Evolutionary conservation across 1,140 invertebrate species (phyloP).

Genomic region (Pseudomyrmex cubaensis): DNA sequence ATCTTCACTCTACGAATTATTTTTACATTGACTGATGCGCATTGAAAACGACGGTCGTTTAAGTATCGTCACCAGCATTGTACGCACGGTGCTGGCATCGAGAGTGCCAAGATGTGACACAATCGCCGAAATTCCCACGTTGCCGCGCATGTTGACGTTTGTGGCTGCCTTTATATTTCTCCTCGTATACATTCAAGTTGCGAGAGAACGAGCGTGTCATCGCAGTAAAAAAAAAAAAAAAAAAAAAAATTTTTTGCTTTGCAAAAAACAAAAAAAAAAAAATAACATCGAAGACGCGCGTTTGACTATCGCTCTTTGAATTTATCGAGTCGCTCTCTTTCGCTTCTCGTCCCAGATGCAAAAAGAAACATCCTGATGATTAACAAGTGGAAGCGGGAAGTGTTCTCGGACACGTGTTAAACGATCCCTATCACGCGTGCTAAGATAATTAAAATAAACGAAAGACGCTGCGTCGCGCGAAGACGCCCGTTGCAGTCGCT

Average conservation of each 20-base stretch:
- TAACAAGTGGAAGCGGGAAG: neutral
- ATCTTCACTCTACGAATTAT: slow-evolving; percentile 35
- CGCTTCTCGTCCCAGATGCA: neutral
- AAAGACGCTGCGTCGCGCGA: neutral
- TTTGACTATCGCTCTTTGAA: neutral
- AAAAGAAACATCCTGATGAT: neutral
- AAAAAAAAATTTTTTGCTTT: slow-evolving; percentile 25
- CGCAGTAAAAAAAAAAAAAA: slow-evolving; percentile 9
- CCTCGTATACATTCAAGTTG: neutral
- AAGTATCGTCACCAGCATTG: slow-evolving; percentile 26
- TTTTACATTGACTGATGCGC: slow-evolving; percentile 50
- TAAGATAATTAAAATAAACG: slow-evolving; percentile 9
- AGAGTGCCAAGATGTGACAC: slow-evolving; percentile 64
- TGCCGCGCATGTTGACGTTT: slow-evolving; percentile 18
- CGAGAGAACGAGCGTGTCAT: neutral
- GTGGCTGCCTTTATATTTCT: slow-evolving; percentile 37
- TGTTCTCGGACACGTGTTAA: no score
- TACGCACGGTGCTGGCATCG: slow-evolving; percentile 36
- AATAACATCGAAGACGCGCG: neutral
- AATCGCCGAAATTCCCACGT: slow-evolving; percentile 56
- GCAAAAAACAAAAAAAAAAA: neutral
- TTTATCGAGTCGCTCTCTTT: neutral
- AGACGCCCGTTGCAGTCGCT: neutral
- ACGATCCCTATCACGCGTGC: no score
- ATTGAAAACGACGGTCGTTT: slow-evolving; percentile 29